Conservation (phyloP, 2,113 vertebrate genomes). For the human region GRCh38 chr1:40503001-40503500, state of each 20-base stretch:
- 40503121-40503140: too few species aligned
- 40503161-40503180: too few species aligned
- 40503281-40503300: neutral
- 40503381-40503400: neutral
- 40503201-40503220: neutral
- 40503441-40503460: neutral
- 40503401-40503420: neutral
- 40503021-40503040: too few species aligned
- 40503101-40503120: too few species aligned
- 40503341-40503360: neutral
- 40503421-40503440: neutral
- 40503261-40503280: neutral
- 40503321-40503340: neutral
- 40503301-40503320: neutral
- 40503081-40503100: too few species aligned
- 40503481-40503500: neutral
- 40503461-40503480: neutral
- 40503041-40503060: too few species aligned
- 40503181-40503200: too few species aligned
- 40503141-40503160: too few species aligned
- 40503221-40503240: neutral
- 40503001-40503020: too few species aligned
- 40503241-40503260: neutral
- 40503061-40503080: too few species aligned
- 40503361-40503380: neutral